phyloP scores from a whole-genome alignment of 2,113 vertebrate species.

The Oreocharis arfaki region DNA sequence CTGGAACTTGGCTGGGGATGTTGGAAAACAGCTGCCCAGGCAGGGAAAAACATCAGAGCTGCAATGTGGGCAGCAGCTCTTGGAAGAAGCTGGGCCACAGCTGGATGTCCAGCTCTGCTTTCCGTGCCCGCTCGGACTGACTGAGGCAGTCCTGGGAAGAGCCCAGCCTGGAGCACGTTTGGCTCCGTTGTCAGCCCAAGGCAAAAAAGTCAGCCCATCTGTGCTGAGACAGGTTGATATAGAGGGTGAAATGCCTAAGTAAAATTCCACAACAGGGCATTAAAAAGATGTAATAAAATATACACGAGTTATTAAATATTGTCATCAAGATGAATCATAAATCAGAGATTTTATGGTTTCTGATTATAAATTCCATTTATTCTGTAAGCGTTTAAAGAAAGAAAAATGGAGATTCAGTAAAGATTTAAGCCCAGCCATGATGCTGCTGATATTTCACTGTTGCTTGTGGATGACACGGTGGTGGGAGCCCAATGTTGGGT shows the following conservation, averaged over 20 bases:
- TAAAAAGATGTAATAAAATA: conserved; percentile 66
- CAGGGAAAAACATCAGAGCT: neutral
- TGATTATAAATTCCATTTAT: conserved; percentile 72
- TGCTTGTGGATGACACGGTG: neutral
- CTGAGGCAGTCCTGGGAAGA: neutral
- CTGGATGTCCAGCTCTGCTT: neutral
- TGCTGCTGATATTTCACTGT: conserved; percentile 15
- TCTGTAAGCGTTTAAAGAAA: conserved; percentile 64
- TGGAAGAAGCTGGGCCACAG: neutral
- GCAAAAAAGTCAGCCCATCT: conserved; percentile 13
- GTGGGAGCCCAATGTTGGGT: neutral
- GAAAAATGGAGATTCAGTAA: conserved; percentile 52
- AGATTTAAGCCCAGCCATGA: conserved; percentile 44
- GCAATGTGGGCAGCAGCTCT: neutral
- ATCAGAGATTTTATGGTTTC: conserved; percentile 70
- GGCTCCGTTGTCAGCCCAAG: neutral
- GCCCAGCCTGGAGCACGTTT: neutral
- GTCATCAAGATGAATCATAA: conserved; percentile 69
- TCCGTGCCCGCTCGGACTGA: neutral
- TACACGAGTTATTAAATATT: conserved; percentile 69
- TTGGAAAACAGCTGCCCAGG: neutral
- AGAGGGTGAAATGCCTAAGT: conserved; percentile 41
- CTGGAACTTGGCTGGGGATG: neutral
- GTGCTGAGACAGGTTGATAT: conserved; percentile 36
- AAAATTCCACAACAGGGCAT: conserved; percentile 64